Conservation (phyloP, 2,113 vertebrate genomes). For the Fulica atra region DNA sequence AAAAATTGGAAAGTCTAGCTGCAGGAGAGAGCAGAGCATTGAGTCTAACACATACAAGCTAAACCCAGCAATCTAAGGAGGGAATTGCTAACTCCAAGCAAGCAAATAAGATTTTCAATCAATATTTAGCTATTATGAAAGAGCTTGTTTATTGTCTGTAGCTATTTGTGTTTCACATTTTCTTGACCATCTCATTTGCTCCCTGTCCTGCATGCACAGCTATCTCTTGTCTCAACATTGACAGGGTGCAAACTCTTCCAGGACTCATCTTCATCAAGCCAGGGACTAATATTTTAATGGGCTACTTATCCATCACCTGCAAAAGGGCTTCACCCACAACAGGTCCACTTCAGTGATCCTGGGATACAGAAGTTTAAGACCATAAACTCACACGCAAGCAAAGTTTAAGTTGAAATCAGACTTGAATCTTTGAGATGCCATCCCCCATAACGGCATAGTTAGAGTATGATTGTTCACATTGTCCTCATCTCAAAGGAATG, state of each 20-base stretch:
- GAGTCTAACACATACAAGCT: background rate
- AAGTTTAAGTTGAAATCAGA: background rate
- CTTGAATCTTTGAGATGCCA: background rate
- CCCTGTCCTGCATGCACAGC: accelerated
- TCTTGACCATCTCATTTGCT: background rate
- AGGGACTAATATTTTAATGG: background rate
- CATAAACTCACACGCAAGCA: accelerated
- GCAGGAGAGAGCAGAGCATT: background rate
- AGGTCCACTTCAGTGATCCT: background rate
- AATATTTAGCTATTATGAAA: background rate
- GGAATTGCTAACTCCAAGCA: background rate
- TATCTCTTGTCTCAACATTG: background rate
- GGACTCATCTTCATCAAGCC: background rate
- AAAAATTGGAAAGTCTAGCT: background rate
- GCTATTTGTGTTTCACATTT: background rate
- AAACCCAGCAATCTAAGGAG: background rate
- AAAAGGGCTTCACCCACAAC: accelerated
- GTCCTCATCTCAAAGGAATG: accelerated
- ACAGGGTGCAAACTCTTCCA: background rate
- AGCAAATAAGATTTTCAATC: background rate
- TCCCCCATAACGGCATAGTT: accelerated
- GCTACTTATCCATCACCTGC: background rate
- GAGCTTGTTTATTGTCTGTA: background rate
- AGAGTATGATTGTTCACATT: accelerated
- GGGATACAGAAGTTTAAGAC: background rate